Percentiles rank a stretch among this genome's conserved stretches.
Evolutionary conservation across 2,888 invertebrate species (phyloP).

Genomic region (Oithona nana): DNA sequence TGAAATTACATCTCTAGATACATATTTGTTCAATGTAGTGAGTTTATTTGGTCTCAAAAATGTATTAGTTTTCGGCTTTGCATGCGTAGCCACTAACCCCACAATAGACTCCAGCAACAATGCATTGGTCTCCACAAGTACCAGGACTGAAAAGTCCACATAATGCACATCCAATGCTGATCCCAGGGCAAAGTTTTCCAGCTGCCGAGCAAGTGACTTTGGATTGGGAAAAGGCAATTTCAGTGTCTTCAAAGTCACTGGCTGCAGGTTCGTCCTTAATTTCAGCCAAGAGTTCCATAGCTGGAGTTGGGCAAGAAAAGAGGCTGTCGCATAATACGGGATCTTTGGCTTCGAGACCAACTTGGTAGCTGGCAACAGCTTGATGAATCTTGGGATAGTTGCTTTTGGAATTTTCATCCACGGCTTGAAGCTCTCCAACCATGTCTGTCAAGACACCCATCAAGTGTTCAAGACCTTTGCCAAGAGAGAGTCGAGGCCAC

Average conservation of each 20-base stretch:
- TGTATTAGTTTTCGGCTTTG: neutral
- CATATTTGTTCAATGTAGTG: neutral
- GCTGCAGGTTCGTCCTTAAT: neutral
- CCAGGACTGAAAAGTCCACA: conserved; percentile 6
- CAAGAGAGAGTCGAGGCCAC: neutral
- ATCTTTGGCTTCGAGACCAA: neutral
- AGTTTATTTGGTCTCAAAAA: neutral
- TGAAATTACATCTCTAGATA: neutral
- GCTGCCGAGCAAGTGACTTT: neutral
- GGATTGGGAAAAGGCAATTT: neutral
- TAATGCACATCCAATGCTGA: conserved; percentile 12
- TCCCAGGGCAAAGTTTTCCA: conserved; percentile 5
- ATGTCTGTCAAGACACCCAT: neutral
- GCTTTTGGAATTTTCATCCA: neutral
- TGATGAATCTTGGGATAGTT: neutral
- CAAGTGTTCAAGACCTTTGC: neutral
- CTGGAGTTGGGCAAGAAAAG: neutral
- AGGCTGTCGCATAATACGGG: neutral
- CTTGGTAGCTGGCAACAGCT: neutral
- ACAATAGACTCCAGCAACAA: conserved; percentile 5
- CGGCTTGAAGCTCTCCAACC: neutral
- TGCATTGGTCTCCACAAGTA: conserved; percentile 12
- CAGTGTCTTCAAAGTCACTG: neutral
- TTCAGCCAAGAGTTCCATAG: neutral
- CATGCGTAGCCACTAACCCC: conserved; percentile 3